These are phyloP conservation scores for Pagetopsis macropterus DNA, from an alignment of 2,797 vertebrate genomes.

Conservation along the genomic window DNA sequence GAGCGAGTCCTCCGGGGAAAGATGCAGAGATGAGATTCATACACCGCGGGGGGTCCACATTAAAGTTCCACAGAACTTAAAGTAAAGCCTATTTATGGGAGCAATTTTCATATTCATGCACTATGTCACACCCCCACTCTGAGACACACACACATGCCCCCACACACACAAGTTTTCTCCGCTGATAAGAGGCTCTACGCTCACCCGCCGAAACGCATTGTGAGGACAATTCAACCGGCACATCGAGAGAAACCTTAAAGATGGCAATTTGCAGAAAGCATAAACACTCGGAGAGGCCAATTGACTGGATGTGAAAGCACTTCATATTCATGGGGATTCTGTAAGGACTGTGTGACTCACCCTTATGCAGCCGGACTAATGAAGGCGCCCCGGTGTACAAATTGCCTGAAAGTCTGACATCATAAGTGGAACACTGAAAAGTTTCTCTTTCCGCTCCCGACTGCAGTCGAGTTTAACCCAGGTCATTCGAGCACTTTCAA, in stretches of 20 bases:
- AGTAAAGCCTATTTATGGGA: slow-evolving; percentile 73
- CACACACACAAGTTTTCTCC: slow-evolving; percentile 42
- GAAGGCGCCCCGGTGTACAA: slow-evolving; percentile 32
- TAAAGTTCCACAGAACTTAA: slow-evolving; percentile 73
- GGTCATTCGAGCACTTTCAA: slow-evolving; percentile 29
- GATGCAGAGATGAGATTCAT: slow-evolving; percentile 64
- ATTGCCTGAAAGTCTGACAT: slow-evolving; percentile 32
- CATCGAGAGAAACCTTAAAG: slow-evolving; percentile 43
- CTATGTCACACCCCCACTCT: slow-evolving; percentile 57
- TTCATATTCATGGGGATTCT: slow-evolving; percentile 44
- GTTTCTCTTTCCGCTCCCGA: background rate
- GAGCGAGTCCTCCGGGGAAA: slow-evolving; percentile 46
- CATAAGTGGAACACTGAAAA: slow-evolving; percentile 7
- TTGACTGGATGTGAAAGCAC: slow-evolving; percentile 28
- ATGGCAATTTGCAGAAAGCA: slow-evolving; percentile 40
- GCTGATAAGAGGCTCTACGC: slow-evolving; percentile 43
- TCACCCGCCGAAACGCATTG: slow-evolving; percentile 32
- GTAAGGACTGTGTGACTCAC: slow-evolving; percentile 41
- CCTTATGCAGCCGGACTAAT: slow-evolving; percentile 46
- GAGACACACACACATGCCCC: slow-evolving; percentile 23
- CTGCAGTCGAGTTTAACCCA: slow-evolving; percentile 15
- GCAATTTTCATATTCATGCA: slow-evolving; percentile 73
- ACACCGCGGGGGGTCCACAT: slow-evolving; percentile 52
- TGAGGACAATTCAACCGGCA: slow-evolving; percentile 43
- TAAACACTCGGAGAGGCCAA: slow-evolving; percentile 41